Percentiles rank a stretch among this genome's conserved stretches.
These are phyloP conservation scores for Formica exsecta DNA, from an alignment of 1,140 invertebrate species.

Conservation along the genomic window DNA sequence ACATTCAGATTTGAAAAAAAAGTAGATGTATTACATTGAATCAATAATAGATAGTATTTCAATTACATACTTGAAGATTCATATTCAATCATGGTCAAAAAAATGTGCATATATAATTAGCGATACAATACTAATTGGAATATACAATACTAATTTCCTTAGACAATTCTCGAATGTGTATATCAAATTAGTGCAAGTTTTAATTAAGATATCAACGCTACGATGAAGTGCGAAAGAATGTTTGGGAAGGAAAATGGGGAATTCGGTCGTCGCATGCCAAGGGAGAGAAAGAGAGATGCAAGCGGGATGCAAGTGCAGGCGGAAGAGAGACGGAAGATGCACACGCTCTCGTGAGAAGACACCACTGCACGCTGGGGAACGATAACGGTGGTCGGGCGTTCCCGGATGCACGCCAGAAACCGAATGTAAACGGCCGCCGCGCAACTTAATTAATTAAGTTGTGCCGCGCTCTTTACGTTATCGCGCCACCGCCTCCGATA, in stretches of 20 bases:
- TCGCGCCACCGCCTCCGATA: constrained; percentile 29
- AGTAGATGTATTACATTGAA: not conserved
- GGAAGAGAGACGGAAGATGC: constrained; percentile 56
- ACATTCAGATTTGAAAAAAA: not conserved
- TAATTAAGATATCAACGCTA: constrained; percentile 45
- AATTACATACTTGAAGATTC: not conserved
- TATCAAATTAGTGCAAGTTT: constrained; percentile 38
- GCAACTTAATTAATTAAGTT: constrained; percentile 83
- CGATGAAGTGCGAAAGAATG: constrained; percentile 52
- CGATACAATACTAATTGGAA: not conserved
- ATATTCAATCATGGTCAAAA: not conserved
- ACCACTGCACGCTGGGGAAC: constrained; percentile 78
- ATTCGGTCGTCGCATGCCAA: constrained; percentile 9
- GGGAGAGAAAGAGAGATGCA: not conserved
- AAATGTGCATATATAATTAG: constrained; percentile 17
- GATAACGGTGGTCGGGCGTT: constrained; percentile 70
- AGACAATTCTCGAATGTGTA: not conserved
- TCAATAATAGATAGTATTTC: constrained; percentile 10
- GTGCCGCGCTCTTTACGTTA: constrained; percentile 39
- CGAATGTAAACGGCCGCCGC: constrained; percentile 78
- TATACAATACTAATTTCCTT: constrained; percentile 1
- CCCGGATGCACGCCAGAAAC: constrained; percentile 71
- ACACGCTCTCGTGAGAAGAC: constrained; percentile 71
- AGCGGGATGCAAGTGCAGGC: not conserved
- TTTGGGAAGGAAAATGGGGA: not conserved